phyloP scores from a whole-genome alignment of 2,888 invertebrate species.

The Cerastoderma edule region DNA sequence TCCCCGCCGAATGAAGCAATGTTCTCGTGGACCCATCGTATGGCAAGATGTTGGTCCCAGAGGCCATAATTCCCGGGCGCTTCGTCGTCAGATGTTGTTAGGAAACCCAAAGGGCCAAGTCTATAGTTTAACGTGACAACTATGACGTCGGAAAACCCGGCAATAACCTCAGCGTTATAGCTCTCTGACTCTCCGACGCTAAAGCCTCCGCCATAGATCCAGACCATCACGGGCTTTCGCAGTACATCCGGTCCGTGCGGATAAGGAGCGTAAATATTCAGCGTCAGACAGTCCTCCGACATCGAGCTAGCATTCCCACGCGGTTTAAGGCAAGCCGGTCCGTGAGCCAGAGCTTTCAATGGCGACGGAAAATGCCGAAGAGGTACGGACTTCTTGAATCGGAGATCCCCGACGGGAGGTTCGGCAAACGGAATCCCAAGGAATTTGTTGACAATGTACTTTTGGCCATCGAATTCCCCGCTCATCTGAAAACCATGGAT shows the following conservation, averaged over 20 bases:
- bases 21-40: constrained; percentile 20
- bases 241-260: not conserved
- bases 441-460: too few relatives aligned
- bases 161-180: not conserved
- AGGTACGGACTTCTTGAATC: too few relatives aligned
- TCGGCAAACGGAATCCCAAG: too few relatives aligned
- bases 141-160: not conserved
- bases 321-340: too few relatives aligned
- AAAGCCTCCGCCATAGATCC: constrained; percentile 15
- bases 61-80: constrained; percentile 7
- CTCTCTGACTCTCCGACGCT: not conserved
- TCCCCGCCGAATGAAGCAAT: not conserved
- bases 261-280: constrained; percentile 5
- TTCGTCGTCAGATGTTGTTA: not conserved
- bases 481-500: too few relatives aligned
- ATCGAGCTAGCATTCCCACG: too few relatives aligned
- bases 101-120: not conserved
- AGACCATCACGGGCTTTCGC: constrained; percentile 5
- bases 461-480: too few relatives aligned
- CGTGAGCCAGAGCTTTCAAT: too few relatives aligned
- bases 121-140: constrained; percentile 15
- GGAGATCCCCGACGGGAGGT: too few relatives aligned
- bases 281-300: constrained; percentile 10
- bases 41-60: constrained; percentile 14
- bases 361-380: too few relatives aligned